Percentiles rank a stretch among this genome's conserved stretches.
Evolutionary conservation across 2,888 invertebrate genomes (phyloP).

Genomic region (Pecten maximus): DNA sequence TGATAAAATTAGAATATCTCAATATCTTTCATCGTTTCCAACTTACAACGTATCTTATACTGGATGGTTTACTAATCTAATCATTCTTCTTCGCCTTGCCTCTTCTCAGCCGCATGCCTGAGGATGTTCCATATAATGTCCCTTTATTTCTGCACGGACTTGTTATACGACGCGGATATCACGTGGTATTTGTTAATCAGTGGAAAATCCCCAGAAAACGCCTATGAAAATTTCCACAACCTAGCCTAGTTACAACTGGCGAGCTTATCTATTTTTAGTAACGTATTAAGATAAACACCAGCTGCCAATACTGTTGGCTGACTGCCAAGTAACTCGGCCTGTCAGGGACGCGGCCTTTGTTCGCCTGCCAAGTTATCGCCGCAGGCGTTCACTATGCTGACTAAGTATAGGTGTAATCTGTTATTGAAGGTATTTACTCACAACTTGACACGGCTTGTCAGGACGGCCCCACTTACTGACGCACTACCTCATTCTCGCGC

Average conservation of each 20-base stretch:
- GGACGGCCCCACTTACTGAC: background rate
- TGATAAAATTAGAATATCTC: too few species aligned
- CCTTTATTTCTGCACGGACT: background rate
- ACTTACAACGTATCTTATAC: background rate
- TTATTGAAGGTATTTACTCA: background rate
- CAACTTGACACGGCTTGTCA: constrained; percentile 28
- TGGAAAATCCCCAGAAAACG: constrained; percentile 26
- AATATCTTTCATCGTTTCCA: background rate
- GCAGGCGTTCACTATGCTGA: background rate
- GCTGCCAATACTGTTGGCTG: constrained; percentile 7
- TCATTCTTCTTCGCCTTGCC: background rate
- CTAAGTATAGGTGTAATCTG: constrained; percentile 21
- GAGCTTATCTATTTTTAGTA: constrained; percentile 20
- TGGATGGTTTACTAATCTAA: too few species aligned
- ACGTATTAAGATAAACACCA: constrained; percentile 17
- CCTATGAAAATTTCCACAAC: constrained; percentile 9
- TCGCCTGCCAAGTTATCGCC: constrained; percentile 20
- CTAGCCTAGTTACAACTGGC: background rate
- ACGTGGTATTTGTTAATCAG: background rate
- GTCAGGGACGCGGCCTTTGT: background rate
- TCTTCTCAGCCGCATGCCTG: background rate
- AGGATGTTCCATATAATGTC: background rate
- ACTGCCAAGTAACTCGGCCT: background rate
- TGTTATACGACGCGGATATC: background rate
- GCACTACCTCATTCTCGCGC: background rate